phyloP scores from a whole-genome alignment of 1,140 invertebrate species.

The Drosophila saltans region DNA sequence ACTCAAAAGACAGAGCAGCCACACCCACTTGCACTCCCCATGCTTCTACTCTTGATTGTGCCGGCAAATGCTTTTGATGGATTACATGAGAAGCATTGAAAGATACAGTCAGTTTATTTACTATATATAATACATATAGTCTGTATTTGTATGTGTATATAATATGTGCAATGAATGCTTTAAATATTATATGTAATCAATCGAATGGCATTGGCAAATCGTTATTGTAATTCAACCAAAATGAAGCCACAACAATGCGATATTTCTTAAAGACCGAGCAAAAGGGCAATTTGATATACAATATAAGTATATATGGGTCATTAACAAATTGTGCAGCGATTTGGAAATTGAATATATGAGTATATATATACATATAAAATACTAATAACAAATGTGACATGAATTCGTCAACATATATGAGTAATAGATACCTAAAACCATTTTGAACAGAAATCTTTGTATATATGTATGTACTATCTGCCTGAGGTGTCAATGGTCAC shows the following conservation, averaged over 20 bases:
- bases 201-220: constrained; percentile 55
- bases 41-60: neutral
- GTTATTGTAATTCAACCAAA: constrained; percentile 48
- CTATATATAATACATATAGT: neutral
- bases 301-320: constrained; percentile 55
- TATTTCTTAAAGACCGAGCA: neutral
- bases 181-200: constrained; percentile 54
- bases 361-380: constrained; percentile 4
- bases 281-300: constrained; percentile 19
- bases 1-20: constrained; percentile 13
- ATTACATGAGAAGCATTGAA: constrained; percentile 4
- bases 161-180: constrained; percentile 46
- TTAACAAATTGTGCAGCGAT: constrained; percentile 58
- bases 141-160: neutral
- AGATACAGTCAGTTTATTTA: neutral
- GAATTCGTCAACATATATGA: constrained; percentile 22
- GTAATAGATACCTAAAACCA: constrained; percentile 20
- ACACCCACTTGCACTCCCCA: neutral
- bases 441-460: neutral
- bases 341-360: constrained; percentile 39
- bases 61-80: constrained; percentile 8
- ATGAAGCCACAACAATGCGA: constrained; percentile 42
- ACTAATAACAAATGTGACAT: constrained; percentile 42
- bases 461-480: neutral
- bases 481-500: neutral